Evolutionary conservation across 2,113 vertebrate species (phyloP).

Genomic region (Axis porcinus): DNA sequence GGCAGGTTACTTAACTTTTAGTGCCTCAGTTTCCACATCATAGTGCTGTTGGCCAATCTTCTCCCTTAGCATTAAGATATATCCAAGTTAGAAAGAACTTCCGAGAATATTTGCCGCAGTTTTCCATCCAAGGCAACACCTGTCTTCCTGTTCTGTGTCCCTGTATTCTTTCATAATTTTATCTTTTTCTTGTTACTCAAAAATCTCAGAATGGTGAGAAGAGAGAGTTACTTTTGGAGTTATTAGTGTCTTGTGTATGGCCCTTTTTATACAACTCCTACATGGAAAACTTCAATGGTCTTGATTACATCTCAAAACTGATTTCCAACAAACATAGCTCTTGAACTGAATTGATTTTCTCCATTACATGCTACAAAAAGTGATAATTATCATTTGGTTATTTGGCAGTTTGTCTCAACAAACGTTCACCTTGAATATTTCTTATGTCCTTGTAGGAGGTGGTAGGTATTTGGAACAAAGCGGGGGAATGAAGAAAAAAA

Average conservation of each 20-base stretch:
- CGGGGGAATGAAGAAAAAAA: background rate
- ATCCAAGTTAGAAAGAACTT: background rate
- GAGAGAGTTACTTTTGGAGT: background rate
- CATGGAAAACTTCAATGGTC: background rate
- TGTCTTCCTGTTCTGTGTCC: background rate
- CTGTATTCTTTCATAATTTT: background rate
- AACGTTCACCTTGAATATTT: background rate
- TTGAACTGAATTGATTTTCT: constrained; percentile 4
- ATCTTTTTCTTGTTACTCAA: background rate
- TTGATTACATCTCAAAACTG: background rate
- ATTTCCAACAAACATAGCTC: constrained; percentile 3
- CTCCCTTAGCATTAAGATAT: background rate
- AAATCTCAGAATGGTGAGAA: background rate
- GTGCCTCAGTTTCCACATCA: background rate
- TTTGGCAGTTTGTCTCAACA: constrained; percentile 2
- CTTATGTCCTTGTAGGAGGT: background rate
- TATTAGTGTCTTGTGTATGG: background rate
- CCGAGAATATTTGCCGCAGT: background rate
- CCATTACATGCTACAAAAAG: background rate
- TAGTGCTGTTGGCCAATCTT: background rate
- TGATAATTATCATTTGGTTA: background rate
- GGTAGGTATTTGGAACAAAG: background rate
- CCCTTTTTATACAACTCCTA: background rate
- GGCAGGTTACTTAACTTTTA: background rate
- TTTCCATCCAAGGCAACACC: background rate